These are phyloP conservation scores for Drosophila ochracea DNA, from an alignment of 2,888 invertebrate genomes.

Conservation along the genomic window DNA sequence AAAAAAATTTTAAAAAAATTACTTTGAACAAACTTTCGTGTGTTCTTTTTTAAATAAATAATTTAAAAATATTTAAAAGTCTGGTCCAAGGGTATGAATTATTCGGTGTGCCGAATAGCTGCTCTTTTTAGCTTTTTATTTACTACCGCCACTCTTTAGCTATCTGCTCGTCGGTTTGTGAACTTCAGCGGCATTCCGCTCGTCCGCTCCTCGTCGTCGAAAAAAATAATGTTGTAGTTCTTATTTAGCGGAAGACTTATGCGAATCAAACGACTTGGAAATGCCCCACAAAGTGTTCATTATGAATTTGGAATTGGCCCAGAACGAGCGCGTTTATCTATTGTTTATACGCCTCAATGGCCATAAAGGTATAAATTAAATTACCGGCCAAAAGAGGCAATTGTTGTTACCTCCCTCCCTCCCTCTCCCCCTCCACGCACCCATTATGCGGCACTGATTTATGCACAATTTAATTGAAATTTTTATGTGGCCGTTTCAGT, in stretches of 20 bases:
- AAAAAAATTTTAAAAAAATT: not conserved
- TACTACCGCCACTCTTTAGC: conserved; percentile 74
- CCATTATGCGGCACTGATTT: conserved; percentile 56
- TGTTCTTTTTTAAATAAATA: not conserved
- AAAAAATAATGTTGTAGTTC: conserved; percentile 53
- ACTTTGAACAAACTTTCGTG: not conserved
- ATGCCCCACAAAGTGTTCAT: conserved; percentile 74
- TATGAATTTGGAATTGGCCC: conserved; percentile 72
- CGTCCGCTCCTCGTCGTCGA: conserved; percentile 12
- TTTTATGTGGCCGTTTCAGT: conserved; percentile 40
- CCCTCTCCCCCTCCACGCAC: not conserved
- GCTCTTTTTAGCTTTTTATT: conserved; percentile 60
- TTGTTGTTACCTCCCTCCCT: conserved; percentile 3
- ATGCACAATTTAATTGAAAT: conserved; percentile 54
- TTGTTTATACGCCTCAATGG: conserved; percentile 75
- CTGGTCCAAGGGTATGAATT: not conserved
- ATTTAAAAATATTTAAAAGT: not conserved
- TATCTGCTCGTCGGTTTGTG: conserved; percentile 25
- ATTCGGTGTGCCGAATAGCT: not conserved
- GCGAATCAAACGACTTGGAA: conserved; percentile 76
- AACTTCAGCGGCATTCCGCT: conserved; percentile 11
- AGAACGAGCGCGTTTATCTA: conserved; percentile 76
- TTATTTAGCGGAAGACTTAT: conserved; percentile 68
- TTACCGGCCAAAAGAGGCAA: conserved; percentile 27
- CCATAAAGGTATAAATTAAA: conserved; percentile 77